Percentiles rank a stretch among this genome's conserved stretches.
Evolutionary conservation across 2,113 vertebrate genomes (phyloP).

Genomic region (Phrynosoma platyrhinos): DNA sequence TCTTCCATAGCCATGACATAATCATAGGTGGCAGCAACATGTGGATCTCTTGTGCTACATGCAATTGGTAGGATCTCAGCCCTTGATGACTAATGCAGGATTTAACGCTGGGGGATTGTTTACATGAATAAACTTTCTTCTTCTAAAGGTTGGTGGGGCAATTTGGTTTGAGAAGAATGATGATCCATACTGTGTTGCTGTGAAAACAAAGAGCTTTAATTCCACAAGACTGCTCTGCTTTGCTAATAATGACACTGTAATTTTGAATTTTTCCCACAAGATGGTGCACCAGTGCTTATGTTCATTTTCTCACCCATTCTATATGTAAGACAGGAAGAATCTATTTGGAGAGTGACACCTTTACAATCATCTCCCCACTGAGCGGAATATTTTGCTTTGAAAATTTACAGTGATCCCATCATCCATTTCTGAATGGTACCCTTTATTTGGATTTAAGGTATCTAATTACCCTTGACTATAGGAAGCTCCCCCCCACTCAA

Average conservation of each 20-base stretch:
- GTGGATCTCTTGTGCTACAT: no score
- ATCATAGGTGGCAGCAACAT: no score
- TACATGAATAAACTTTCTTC: background rate
- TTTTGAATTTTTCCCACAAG: background rate
- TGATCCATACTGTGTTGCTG: background rate
- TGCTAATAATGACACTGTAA: background rate
- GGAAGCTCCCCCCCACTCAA: background rate
- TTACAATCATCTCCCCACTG: background rate
- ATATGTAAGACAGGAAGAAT: background rate
- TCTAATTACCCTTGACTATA: background rate
- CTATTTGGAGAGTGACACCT: background rate
- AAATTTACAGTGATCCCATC: background rate
- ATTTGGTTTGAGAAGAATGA: no score
- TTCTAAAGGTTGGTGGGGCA: background rate
- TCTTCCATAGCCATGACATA: no score
- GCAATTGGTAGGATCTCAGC: background rate
- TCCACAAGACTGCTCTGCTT: no score
- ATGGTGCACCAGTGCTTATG: background rate
- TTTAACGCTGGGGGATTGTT: background rate
- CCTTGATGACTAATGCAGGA: background rate
- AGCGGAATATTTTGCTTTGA: background rate
- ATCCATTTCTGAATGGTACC: background rate
- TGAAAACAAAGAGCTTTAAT: background rate
- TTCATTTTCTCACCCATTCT: background rate
- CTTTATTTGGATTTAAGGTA: background rate